Conservation (phyloP, 2,113 vertebrate genomes). For the Apeltes quadracus region DNA sequence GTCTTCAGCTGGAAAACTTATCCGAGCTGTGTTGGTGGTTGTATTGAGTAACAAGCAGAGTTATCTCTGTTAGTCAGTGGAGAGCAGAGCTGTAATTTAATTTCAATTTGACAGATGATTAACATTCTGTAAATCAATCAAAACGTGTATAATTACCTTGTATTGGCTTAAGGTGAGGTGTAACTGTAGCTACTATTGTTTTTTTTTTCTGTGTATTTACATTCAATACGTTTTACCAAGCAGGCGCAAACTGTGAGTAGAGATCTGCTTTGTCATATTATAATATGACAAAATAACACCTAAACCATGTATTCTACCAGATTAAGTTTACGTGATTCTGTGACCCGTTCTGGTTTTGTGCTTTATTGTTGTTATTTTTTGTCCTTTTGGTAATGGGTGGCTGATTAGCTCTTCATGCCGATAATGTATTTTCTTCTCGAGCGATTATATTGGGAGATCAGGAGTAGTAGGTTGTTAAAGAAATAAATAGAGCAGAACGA, state of each 20-base stretch:
- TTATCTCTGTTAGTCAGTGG: background rate
- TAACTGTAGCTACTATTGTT: background rate
- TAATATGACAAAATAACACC: background rate
- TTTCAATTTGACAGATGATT: background rate
- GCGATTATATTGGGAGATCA: slow-evolving; percentile 8
- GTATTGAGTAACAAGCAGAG: background rate
- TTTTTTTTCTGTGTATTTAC: no score
- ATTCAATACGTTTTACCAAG: background rate
- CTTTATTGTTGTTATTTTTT: background rate
- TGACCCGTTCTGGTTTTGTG: background rate
- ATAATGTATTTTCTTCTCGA: slow-evolving; percentile 13
- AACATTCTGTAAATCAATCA: background rate
- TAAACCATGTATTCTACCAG: background rate
- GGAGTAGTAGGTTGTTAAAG: background rate
- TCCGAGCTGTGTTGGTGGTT: no score
- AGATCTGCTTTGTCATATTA: no score
- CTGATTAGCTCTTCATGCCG: slow-evolving; percentile 3
- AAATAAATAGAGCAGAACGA: background rate
- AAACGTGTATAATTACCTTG: background rate
- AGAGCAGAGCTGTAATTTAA: background rate
- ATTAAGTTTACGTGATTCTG: background rate
- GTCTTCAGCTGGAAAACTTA: background rate
- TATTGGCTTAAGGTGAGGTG: background rate
- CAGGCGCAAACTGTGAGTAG: no score
- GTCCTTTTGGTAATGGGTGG: background rate